Evolutionary conservation across 1,140 invertebrate species (phyloP).

Genomic region (Monomorium pharaonis): DNA sequence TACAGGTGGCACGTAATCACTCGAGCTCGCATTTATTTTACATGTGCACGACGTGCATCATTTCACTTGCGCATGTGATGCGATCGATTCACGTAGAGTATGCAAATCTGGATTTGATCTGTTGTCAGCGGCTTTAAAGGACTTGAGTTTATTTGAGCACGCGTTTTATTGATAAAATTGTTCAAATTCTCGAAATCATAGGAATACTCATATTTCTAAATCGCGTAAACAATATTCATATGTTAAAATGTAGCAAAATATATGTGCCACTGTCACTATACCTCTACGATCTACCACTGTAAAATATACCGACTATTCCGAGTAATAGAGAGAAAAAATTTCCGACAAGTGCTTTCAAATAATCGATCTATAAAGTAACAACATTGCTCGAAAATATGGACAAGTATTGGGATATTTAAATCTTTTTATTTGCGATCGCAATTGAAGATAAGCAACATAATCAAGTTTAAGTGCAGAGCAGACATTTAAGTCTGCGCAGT

Average conservation of each 20-base stretch:
- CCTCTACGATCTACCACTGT: background rate
- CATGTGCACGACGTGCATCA: background rate
- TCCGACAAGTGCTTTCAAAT: background rate
- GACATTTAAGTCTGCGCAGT: background rate
- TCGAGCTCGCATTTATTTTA: background rate
- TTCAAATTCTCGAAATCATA: background rate
- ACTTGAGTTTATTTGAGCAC: background rate
- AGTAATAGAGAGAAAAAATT: background rate
- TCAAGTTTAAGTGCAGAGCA: background rate
- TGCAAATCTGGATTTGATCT: background rate
- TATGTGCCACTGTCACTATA: background rate
- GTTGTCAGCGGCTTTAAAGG: background rate
- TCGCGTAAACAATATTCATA: background rate
- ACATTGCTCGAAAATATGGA: background rate
- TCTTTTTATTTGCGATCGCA: background rate
- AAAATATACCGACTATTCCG: background rate
- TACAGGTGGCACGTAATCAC: constrained; percentile 61
- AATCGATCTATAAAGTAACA: background rate
- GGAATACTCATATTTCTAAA: background rate
- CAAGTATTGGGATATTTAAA: background rate
- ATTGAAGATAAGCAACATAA: background rate
- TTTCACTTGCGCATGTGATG: background rate
- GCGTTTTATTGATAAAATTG: background rate
- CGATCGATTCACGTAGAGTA: background rate
- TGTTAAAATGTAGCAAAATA: background rate